phyloP scores from a whole-genome alignment of 2,113 vertebrate species.

The Rattus norvegicus region GRCr8 NC_086021.1:113217001-113217500 shows the following conservation, averaged over 20 bases:
- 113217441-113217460: conserved; percentile 50
- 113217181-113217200: background rate
- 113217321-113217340: conserved; percentile 2
- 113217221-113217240: background rate
- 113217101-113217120: background rate
- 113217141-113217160: background rate
- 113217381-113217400: conserved; percentile 55
- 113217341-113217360: conserved; percentile 43
- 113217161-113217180: background rate
- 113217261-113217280: conserved; percentile 42
- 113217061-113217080: background rate
- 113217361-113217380: background rate
- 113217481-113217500: conserved; percentile 69
- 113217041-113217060: background rate
- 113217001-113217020: background rate
- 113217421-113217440: background rate
- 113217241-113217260: conserved; percentile 39
- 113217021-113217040: conserved; percentile 46
- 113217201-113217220: background rate
- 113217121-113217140: background rate
- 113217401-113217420: background rate
- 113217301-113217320: conserved; percentile 53
- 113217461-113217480: conserved; percentile 59
- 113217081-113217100: background rate
- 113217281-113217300: background rate